phyloP scores from a whole-genome alignment of 2,797 vertebrate species.

The Orestias chungarensis region DNA sequence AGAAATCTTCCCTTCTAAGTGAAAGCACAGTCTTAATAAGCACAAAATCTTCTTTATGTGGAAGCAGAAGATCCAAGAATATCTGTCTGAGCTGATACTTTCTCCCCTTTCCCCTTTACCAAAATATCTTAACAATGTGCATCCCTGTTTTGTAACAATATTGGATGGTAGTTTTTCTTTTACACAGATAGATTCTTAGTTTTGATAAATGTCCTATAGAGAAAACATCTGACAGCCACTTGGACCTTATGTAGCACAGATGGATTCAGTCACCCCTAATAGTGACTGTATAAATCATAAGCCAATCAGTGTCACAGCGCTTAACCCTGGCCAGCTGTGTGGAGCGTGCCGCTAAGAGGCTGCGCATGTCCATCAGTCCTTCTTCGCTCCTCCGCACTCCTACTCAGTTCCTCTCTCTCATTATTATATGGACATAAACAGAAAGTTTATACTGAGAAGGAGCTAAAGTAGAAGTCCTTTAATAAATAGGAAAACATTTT shows the following conservation, averaged over 20 bases:
- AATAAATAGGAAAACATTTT: constrained; percentile 38
- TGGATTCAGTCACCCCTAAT: constrained; percentile 68
- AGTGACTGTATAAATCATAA: constrained; percentile 56
- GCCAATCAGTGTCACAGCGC: constrained; percentile 51
- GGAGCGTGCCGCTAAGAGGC: constrained; percentile 55
- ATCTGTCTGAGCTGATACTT: not conserved
- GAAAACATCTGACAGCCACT: constrained; percentile 50
- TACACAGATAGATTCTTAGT: not conserved
- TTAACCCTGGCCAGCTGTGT: constrained; percentile 74
- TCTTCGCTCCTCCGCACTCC: constrained; percentile 19
- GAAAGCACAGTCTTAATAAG: not conserved
- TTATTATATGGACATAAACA: constrained; percentile 46
- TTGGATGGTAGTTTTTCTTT: not conserved
- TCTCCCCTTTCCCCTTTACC: not conserved
- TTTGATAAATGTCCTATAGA: constrained; percentile 7
- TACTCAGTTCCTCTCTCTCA: constrained; percentile 25
- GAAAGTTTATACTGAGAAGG: constrained; percentile 40
- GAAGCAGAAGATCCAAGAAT: not conserved
- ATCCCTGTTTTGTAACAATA: not conserved
- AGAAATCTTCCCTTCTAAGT: not conserved
- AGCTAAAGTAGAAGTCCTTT: constrained; percentile 55
- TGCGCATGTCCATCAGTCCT: constrained; percentile 47
- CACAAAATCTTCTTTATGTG: not conserved
- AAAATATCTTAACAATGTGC: not conserved
- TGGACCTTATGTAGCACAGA: constrained; percentile 60